These are phyloP conservation scores for Danio jaintianensis DNA, from an alignment of 2,797 vertebrate genomes.

Conservation along the genomic window DNA sequence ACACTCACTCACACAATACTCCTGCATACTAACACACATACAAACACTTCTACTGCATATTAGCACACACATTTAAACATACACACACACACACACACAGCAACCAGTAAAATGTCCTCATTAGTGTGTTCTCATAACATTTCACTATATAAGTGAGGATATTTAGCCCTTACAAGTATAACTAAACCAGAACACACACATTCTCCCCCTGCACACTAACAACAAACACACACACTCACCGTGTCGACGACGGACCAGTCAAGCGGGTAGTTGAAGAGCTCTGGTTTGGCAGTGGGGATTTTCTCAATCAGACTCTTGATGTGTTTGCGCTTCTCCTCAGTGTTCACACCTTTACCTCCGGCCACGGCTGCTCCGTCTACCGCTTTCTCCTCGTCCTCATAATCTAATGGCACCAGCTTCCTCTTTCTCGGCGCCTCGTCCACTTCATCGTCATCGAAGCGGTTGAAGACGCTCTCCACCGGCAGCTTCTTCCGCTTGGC, in stretches of 20 bases:
- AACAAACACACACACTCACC: slow-evolving; percentile 63
- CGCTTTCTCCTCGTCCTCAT: slow-evolving; percentile 95
- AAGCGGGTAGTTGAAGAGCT: slow-evolving; percentile 95
- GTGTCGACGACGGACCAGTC: slow-evolving; percentile 89
- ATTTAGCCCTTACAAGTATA: no score
- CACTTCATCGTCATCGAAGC: slow-evolving; percentile 95
- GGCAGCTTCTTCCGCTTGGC: slow-evolving; percentile 97
- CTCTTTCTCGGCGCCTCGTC: slow-evolving; percentile 94
- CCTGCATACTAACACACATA: no score
- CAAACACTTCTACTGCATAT: no score
- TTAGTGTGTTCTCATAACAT: no score
- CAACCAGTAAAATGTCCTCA: no score
- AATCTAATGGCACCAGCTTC: slow-evolving; percentile 97
- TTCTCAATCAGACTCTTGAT: slow-evolving; percentile 99
- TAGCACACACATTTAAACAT: no score
- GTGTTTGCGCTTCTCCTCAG: slow-evolving; percentile 97
- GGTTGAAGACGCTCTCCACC: slow-evolving; percentile 97
- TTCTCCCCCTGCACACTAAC: no score
- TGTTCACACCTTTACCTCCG: slow-evolving; percentile 89
- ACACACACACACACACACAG: no score
- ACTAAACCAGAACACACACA: neutral
- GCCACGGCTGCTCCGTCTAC: slow-evolving; percentile 70
- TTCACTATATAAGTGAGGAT: no score
- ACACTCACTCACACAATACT: no score
- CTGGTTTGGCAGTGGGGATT: slow-evolving; percentile 96